Evolutionary conservation across 1,140 invertebrate genomes (phyloP).

Genomic region (Papilio helenus): DNA sequence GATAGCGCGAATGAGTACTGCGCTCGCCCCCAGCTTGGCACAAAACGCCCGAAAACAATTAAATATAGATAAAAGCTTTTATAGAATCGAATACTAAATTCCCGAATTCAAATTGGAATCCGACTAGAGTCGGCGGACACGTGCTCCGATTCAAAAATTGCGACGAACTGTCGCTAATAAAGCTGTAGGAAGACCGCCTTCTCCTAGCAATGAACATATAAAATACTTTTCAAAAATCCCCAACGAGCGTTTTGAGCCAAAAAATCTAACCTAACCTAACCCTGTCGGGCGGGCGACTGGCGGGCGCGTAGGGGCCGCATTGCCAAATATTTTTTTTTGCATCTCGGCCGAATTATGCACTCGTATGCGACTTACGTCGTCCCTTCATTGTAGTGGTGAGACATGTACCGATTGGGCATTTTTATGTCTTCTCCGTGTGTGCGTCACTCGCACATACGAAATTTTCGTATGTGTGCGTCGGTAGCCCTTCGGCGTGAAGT

Average conservation of each 20-base stretch:
- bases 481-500: conserved; percentile 68
- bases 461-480: conserved; percentile 70
- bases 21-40: conserved; percentile 58
- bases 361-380: conserved; percentile 82
- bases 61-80: conserved; percentile 47
- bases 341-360: conserved; percentile 83
- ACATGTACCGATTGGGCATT: conserved; percentile 79
- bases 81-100: conserved; percentile 30
- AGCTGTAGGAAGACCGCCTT: conserved; percentile 64
- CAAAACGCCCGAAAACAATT: conserved; percentile 64
- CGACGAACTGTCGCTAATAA: conserved; percentile 71
- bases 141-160: conserved; percentile 70
- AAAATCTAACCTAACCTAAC: conserved; percentile 83
- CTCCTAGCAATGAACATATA: conserved; percentile 69
- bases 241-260: conserved; percentile 81
- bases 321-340: conserved; percentile 83
- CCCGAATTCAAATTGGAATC: conserved; percentile 71
- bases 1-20: conserved; percentile 57
- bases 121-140: conserved; percentile 56
- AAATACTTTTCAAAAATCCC: conserved; percentile 76
- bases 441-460: conserved; percentile 74
- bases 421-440: conserved; percentile 74
- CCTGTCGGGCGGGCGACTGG: conserved; percentile 80
- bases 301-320: conserved; percentile 82
- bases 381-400: conserved; percentile 81